Conservation (phyloP, 2,888 invertebrate genomes). For the Parelbella ahira region DNA sequence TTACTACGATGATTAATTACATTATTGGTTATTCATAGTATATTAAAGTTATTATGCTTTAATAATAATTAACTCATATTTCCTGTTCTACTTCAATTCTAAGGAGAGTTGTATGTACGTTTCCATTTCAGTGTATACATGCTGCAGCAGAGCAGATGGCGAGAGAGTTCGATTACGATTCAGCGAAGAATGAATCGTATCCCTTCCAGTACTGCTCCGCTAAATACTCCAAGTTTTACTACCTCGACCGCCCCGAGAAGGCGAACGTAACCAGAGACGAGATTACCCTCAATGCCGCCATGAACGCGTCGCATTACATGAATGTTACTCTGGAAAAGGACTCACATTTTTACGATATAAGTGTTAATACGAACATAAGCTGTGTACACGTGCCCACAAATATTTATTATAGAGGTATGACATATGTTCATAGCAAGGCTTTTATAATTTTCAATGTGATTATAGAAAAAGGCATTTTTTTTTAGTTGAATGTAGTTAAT, state of each 20-base stretch:
- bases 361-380: constrained; percentile 88
- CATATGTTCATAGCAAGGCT: no score
- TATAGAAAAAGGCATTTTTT: no score
- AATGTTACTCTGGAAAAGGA: constrained; percentile 83
- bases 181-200: constrained; percentile 56
- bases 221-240: constrained; percentile 83
- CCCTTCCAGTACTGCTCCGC: constrained; percentile 87
- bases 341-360: constrained; percentile 91
- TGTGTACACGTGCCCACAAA: constrained; percentile 97
- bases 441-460: no score
- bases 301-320: constrained; percentile 68
- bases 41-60: no score
- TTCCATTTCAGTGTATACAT: constrained; percentile 84
- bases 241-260: constrained; percentile 41
- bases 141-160: constrained; percentile 86
- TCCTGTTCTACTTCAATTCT: no score
- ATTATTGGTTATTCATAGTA: no score
- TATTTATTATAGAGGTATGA: constrained; percentile 89
- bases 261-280: constrained; percentile 21
- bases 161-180: constrained; percentile 76
- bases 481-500: no score
- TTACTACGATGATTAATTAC: no score
- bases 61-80: no score
- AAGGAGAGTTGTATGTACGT: no score
- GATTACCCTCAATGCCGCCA: no score